Evolutionary conservation across 2,797 vertebrate species (phyloP), one percentile per base, ranked within the genome.

Genomic region (Hippoglossus hippoglossus): DNA sequence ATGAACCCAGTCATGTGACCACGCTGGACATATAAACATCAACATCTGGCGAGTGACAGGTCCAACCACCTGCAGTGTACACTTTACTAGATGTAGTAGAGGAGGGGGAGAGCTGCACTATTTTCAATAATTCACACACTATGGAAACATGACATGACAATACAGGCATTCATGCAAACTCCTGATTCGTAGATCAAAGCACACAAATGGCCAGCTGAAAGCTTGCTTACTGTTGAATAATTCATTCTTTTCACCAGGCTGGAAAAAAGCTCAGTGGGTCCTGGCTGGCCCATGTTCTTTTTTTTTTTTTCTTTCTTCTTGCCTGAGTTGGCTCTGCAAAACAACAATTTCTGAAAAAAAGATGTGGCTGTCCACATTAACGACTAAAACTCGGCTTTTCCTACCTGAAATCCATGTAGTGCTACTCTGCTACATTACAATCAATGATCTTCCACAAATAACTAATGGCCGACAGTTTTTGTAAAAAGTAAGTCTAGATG

Each of bases 171-270:
- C 96, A 98, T 95, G 95, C 96, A 94, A 96, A 95, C 91, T 96
- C 96, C 96, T 95, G 95, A 97, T 96, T 97, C 95, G 86, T 89
- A 98, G 96, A 98, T 99, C 97, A 99, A 99, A 99, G 97, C 96
- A 93, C 95, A 96, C 95, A 95, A 96, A 97, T 95, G 95, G 96
- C 95, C 95, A 96, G 96, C 97, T 98, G 97, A 97, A 97, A 96
- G 97, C 96, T 96, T 95, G 96, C 95, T 96, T 94, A 95, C 96
- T 97, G 96, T 94, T 96, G 96, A 98, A 97, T 97, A 95, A 97
- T 98, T 97, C 96, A 96, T 97, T 96, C 95, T 96, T 97, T 97
- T 98, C 96, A 97, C 95, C 93, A 93, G 94, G 94, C 95, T 94
- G 93, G 94, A 93, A 94, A 95, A 96, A 95, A 92, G 82, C 96